Conservation (phyloP, 2,888 invertebrate genomes). For the Calliphora vomitoria region DNA sequence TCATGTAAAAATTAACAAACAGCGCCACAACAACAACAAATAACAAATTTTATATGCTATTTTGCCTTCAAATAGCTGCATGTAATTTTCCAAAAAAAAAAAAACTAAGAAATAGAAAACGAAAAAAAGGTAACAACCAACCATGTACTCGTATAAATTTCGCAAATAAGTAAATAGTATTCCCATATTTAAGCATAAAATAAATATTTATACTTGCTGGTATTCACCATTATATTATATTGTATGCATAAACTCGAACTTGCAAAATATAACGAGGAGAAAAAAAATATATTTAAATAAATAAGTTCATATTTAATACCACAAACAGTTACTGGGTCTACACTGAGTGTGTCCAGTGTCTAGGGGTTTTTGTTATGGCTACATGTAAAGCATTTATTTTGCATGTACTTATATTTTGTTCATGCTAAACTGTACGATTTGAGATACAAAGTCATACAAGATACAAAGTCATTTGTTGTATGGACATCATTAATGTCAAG, state of each 20-base stretch:
- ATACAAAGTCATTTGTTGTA: slow-evolving; percentile 62
- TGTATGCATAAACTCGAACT: slow-evolving; percentile 59
- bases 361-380: neutral
- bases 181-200: slow-evolving; percentile 50
- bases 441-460: slow-evolving; percentile 51
- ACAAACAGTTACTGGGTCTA: neutral
- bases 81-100: slow-evolving; percentile 20
- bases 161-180: slow-evolving; percentile 20
- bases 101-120: neutral
- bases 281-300: slow-evolving; percentile 28
- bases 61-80: slow-evolving; percentile 46
- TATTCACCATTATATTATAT: neutral
- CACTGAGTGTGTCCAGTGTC: neutral
- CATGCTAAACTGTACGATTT: slow-evolving; percentile 18
- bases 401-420: neutral
- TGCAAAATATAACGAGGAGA: slow-evolving; percentile 21
- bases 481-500: slow-evolving; percentile 70
- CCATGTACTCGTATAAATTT: slow-evolving; percentile 14
- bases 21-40: neutral
- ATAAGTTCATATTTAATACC: slow-evolving; percentile 46
- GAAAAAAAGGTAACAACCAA: slow-evolving; percentile 21
- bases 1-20: neutral
- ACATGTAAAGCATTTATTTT: slow-evolving; percentile 30
- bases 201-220: slow-evolving; percentile 38
- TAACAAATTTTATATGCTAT: slow-evolving; percentile 26